These are phyloP conservation scores for Morelia viridis DNA, from an alignment of 2,797 vertebrate genomes.

Conservation along the genomic window DNA sequence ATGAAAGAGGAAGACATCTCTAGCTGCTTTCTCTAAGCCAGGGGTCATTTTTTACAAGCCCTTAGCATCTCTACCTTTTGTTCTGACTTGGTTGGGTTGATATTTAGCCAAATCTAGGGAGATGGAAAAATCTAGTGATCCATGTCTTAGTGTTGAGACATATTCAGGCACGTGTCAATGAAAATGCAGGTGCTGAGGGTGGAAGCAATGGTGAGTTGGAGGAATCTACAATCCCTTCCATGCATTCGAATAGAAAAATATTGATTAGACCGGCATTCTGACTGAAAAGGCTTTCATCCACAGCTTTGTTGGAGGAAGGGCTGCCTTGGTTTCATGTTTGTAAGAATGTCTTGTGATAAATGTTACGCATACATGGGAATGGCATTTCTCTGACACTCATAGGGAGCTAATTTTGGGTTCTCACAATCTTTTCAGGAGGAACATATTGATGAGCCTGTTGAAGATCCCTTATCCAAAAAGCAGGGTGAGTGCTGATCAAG, in stretches of 20 bases:
- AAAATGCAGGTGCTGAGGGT: background rate
- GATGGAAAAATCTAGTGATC: background rate
- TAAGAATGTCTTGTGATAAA: background rate
- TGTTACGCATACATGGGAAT: background rate
- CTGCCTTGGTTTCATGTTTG: background rate
- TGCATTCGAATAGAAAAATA: background rate
- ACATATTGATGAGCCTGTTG: background rate
- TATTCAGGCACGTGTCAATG: background rate
- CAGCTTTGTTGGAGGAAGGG: background rate
- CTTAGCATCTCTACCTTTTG: background rate
- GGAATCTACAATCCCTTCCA: background rate
- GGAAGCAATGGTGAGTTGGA: background rate
- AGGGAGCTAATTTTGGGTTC: background rate
- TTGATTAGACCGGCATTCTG: background rate
- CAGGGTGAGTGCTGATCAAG: background rate
- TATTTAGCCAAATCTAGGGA: background rate
- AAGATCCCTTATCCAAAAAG: background rate
- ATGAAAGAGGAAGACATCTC: background rate
- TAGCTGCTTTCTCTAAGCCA: background rate
- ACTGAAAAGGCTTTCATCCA: background rate
- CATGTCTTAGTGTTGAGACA: background rate
- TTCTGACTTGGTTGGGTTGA: background rate
- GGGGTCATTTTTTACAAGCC: background rate
- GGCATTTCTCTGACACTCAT: background rate
- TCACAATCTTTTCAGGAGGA: background rate